Evolutionary conservation across 2,113 vertebrate species (phyloP), one percentile per base, ranked within the genome.

Genomic region (Hyperopisus bebe): DNA sequence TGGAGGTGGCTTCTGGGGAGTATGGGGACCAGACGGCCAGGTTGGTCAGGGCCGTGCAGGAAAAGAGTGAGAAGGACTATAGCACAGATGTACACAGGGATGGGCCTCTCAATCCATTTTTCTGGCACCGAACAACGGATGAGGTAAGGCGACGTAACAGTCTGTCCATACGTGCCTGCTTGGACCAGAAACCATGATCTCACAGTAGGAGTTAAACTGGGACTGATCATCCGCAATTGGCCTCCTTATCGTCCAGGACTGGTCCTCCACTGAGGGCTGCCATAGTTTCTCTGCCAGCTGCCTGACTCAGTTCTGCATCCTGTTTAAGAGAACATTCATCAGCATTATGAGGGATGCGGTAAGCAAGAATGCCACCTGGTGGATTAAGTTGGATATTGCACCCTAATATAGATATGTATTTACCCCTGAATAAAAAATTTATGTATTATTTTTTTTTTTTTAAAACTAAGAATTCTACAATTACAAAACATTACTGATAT

Each of bases 231-330:
- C 46, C 27, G 13, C 47, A 53, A 44, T 82, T 24, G 27, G 82
- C 42, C 15, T 58, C 87, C 70, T 58, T 82, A 24, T 83, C 70
- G 39, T n/a, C 94, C 97, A 98, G 97, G 97, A 87, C 31, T 87
- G 85, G 92, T 95, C 95, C 0, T 92, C 97, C 84, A 94, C 94
- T 82, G 97, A 98, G 80, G 96, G 97, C 31, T 99, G 98, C 85
- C 98, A 98, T 93, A 98, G 98, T 91, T 98, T 99, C 94, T 99
- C 98, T 0, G 98, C 97, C 92, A 99, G 97, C 95, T 99, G 97
- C 92, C 95, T 97, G 91, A 97, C 96, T 10, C 97, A 98, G 94
- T 98, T 98, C 93, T 97, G 96, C 92, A 97, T 98, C 92, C 95
- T 98, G 89, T 98, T 98, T 92, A 97, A 96, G 91, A 96, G 97